Evolutionary conservation across 2,113 vertebrate genomes (phyloP).

Genomic region (Garra rufa): DNA sequence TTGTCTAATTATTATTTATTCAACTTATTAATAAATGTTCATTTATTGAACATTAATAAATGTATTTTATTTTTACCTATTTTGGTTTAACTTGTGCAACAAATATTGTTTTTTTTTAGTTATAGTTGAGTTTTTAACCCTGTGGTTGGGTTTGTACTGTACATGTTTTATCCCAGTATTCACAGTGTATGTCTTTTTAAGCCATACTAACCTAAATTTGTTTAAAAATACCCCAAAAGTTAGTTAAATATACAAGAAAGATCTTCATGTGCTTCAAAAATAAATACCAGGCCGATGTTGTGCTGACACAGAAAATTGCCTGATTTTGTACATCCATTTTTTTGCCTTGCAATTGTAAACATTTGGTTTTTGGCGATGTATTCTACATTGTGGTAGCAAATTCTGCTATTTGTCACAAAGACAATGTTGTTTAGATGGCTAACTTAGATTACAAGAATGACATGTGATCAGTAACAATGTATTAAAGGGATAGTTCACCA

Average conservation of each 20-base stretch:
- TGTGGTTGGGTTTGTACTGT: no score
- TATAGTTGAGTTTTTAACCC: no score
- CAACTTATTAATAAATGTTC: no score
- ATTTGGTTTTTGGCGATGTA: neutral
- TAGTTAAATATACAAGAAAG: neutral
- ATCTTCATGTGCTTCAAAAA: neutral
- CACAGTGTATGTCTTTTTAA: slow-evolving; percentile 9
- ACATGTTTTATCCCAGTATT: no score
- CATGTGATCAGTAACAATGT: no score
- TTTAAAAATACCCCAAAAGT: neutral
- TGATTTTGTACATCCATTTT: neutral
- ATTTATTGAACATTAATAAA: no score
- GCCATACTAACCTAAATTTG: neutral
- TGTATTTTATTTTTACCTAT: no score
- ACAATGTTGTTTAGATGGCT: neutral
- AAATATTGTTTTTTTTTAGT: no score
- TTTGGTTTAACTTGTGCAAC: no score
- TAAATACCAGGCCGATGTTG: neutral
- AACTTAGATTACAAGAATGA: neutral
- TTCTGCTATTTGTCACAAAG: neutral
- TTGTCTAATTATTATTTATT: no score
- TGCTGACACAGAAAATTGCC: neutral
- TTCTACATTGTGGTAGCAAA: neutral
- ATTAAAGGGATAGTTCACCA: no score
- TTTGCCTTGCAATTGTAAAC: neutral